Evolutionary conservation across 2,797 vertebrate species (phyloP).

Genomic region (Phalanger gymnotis): DNA sequence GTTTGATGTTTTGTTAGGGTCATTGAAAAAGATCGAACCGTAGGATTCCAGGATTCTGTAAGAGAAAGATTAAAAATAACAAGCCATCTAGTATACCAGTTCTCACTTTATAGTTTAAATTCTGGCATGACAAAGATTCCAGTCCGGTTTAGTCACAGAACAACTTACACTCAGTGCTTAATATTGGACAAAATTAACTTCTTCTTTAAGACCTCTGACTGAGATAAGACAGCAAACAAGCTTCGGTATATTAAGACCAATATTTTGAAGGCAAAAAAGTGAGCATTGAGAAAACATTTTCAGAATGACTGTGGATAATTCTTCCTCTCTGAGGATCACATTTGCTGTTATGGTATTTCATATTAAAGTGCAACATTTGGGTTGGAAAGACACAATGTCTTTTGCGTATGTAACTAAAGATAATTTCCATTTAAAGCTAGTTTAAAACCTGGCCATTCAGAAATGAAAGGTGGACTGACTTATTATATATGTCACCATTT

Average conservation of each 20-base stretch:
- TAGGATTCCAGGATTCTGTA: constrained; percentile 19
- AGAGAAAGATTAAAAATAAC: constrained; percentile 25
- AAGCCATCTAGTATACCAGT: constrained; percentile 1
- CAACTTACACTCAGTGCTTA: neutral
- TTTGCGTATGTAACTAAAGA: neutral
- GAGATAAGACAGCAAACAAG: neutral
- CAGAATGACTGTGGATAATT: neutral
- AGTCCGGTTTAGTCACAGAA: constrained; percentile 13
- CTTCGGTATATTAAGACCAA: neutral
- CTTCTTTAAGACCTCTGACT: neutral
- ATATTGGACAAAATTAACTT: constrained; percentile 4
- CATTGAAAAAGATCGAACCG: constrained; percentile 7
- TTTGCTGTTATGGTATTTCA: no score
- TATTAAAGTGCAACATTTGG: neutral
- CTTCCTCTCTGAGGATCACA: neutral
- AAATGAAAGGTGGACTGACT: neutral
- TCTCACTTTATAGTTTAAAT: constrained; percentile 42
- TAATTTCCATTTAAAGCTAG: neutral
- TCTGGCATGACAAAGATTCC: neutral
- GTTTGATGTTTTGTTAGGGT: constrained; percentile 23
- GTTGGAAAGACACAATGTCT: neutral
- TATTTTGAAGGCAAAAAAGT: neutral
- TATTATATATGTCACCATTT: neutral
- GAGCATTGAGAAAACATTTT: neutral
- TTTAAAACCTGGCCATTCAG: neutral